A percentile compares a stretch with the other conserved stretches of the same genome.
phyloP scores from a whole-genome alignment of 2,797 vertebrate species.

The Ctenochaetus hawaiiensis region DNA sequence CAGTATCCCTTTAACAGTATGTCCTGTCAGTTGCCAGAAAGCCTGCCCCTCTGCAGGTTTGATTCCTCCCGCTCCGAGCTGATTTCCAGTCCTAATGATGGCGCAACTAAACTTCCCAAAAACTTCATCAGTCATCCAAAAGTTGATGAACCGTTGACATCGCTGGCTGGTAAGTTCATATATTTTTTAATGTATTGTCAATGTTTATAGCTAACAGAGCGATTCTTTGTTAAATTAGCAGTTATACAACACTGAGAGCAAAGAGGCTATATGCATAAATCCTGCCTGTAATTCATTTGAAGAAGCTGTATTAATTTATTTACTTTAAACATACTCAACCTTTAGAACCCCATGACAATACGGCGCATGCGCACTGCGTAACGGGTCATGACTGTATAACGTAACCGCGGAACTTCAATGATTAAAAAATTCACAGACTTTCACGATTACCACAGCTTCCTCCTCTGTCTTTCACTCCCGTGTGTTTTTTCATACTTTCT shows the following conservation, averaged over 20 bases:
- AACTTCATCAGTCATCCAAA: not conserved
- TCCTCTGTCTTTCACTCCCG: not conserved
- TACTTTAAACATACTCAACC: not conserved
- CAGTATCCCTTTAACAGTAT: slow-evolving; percentile 52
- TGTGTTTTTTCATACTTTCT: too few relatives aligned
- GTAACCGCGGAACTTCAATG: not conserved
- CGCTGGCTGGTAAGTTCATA: slow-evolving; percentile 39
- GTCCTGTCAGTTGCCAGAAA: accelerated
- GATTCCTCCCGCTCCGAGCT: slow-evolving; percentile 17
- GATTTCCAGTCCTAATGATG: not conserved
- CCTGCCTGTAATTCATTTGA: accelerated
- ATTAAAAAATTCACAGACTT: not conserved
- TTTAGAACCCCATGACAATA: accelerated
- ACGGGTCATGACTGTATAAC: accelerated
- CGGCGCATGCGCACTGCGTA: slow-evolving; percentile 25
- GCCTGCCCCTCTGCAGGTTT: slow-evolving; percentile 27
- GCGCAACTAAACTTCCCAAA: slow-evolving; percentile 14
- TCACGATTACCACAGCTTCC: not conserved
- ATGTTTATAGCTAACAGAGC: not conserved
- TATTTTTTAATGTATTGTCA: not conserved
- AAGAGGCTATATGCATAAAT: not conserved
- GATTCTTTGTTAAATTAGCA: not conserved
- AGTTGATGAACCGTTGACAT: slow-evolving; percentile 8
- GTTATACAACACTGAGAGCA: accelerated
- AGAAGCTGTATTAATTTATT: not conserved